A percentile compares a stretch with the other conserved stretches of the same genome.
Evolutionary conservation across 2,888 invertebrate genomes (phyloP).

Genomic region (Philereme transversata): DNA sequence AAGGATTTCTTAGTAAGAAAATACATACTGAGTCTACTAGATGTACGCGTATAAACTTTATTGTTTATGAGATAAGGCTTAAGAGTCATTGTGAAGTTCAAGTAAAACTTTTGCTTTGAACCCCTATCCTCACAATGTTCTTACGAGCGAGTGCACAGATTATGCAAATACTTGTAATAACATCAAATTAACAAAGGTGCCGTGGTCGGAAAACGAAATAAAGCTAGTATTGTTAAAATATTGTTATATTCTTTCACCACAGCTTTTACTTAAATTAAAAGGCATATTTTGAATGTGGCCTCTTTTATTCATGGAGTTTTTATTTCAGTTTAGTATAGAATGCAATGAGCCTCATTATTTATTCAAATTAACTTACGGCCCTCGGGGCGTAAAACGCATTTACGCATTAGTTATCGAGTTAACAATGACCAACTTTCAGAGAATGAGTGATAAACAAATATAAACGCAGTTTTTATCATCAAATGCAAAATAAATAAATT

Average conservation of each 20-base stretch:
- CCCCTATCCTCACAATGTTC: conserved; percentile 54
- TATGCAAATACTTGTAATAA: conserved; percentile 66
- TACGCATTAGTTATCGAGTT: too few relatives aligned
- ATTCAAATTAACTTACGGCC: too few relatives aligned
- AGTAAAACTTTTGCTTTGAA: conserved; percentile 32
- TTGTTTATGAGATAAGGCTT: not conserved
- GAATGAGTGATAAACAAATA: not conserved
- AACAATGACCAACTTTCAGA: too few relatives aligned
- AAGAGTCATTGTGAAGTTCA: conserved; percentile 1
- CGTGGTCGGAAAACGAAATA: conserved; percentile 41
- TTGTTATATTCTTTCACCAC: conserved; percentile 33
- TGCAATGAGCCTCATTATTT: too few relatives aligned
- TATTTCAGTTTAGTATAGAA: too few relatives aligned
- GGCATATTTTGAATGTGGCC: too few relatives aligned
- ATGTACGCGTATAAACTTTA: not conserved
- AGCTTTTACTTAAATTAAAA: conserved; percentile 22
- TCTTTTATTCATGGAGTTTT: too few relatives aligned
- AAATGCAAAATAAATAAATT: conserved; percentile 32
- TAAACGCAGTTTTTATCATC: not conserved
- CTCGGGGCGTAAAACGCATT: too few relatives aligned
- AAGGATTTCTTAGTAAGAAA: conserved; percentile 15
- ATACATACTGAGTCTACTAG: conserved; percentile 18
- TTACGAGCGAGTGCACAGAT: conserved; percentile 67
- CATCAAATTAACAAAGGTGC: conserved; percentile 56
- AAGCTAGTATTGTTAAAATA: conserved; percentile 38